Conservation (phyloP, 2,797 vertebrate genomes). For the Argyrosomus regius region DNA sequence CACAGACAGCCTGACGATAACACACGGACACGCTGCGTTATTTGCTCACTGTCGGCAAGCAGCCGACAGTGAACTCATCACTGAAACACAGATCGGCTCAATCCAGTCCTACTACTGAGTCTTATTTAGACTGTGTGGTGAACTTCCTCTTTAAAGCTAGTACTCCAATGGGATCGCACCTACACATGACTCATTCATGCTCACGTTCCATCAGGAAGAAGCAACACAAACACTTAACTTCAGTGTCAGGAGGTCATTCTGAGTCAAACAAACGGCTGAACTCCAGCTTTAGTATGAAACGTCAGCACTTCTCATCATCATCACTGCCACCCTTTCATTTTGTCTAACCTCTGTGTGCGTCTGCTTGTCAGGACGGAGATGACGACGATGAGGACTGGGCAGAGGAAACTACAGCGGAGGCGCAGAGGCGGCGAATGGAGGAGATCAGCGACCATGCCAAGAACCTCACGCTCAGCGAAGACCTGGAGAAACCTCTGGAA, state of each 20-base stretch:
- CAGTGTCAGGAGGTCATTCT: background rate
- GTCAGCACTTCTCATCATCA: no score
- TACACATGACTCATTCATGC: no score
- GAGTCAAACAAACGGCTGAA: background rate
- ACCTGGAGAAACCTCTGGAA: conserved; percentile 95
- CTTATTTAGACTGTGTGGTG: no score
- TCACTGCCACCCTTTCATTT: background rate
- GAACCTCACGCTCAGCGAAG: conserved; percentile 96
- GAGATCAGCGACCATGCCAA: conserved; percentile 99
- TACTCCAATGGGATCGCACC: no score
- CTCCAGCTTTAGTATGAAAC: background rate
- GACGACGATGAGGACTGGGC: conserved; percentile 99
- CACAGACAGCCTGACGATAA: background rate
- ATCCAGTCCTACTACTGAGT: no score
- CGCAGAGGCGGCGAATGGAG: conserved; percentile 96
- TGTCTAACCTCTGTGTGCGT: background rate
- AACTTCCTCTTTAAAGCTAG: background rate
- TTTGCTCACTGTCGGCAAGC: background rate
- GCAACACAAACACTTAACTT: no score
- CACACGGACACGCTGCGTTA: background rate
- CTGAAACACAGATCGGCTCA: background rate
- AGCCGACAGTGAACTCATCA: background rate
- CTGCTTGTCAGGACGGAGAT: conserved; percentile 82
- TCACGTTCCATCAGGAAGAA: background rate
- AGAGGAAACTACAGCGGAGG: conserved; percentile 98